phyloP scores from a whole-genome alignment of 2,797 vertebrate genomes.

The Cossypha niveicapilla region DNA sequence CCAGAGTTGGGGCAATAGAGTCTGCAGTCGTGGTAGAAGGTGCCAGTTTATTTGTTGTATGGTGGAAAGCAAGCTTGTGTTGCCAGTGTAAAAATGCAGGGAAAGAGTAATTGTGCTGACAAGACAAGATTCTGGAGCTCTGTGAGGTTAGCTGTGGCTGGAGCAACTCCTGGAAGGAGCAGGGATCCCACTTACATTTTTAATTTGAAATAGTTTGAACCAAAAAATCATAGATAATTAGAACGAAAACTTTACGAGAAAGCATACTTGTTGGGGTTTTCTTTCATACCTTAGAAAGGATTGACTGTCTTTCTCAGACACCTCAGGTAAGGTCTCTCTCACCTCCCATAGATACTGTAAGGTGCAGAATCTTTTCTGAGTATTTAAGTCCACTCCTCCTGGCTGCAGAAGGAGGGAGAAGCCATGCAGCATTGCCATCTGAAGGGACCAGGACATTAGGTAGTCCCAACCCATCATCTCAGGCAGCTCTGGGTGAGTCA shows the following conservation, averaged over 20 bases:
- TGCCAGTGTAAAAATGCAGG: background rate
- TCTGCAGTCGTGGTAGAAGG: background rate
- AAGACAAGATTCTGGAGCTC: background rate
- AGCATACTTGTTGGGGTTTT: background rate
- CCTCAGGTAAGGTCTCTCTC: background rate
- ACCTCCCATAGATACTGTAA: background rate
- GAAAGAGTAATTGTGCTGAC: background rate
- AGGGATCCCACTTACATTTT: background rate
- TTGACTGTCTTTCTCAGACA: background rate
- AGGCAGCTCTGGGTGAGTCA: background rate
- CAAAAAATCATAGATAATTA: background rate
- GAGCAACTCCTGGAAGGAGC: background rate
- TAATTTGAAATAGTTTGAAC: background rate
- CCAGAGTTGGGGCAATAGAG: background rate
- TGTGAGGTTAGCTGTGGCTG: background rate
- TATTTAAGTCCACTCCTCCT: background rate
- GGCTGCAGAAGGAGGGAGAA: background rate
- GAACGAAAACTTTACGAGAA: background rate
- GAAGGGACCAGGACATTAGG: background rate
- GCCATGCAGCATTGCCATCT: accelerated
- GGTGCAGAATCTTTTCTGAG: background rate
- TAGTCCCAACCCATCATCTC: background rate
- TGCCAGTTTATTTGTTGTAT: background rate
- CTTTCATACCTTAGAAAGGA: background rate
- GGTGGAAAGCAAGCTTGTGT: background rate